phyloP scores from a whole-genome alignment of 92 coral and sea anemone species.

The Siderastrea siderea region DNA sequence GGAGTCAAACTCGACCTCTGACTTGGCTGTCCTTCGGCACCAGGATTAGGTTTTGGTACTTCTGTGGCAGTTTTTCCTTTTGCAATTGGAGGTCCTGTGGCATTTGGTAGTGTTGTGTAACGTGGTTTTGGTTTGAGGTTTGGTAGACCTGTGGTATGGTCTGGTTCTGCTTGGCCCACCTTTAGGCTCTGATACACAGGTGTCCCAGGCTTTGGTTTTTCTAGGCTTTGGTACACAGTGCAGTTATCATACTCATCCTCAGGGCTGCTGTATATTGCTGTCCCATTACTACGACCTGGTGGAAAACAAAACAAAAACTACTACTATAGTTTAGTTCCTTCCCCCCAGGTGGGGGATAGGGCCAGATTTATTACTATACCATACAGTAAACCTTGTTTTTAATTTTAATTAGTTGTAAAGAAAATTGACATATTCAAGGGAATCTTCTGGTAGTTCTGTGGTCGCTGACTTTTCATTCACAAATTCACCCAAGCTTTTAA shows the following conservation, averaged over 20 bases:
- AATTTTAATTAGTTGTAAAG: no score
- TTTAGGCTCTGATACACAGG: conserved; percentile 11
- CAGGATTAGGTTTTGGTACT: conserved; percentile 13
- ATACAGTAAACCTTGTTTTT: no score
- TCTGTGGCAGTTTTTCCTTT: neutral
- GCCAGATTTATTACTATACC: no score
- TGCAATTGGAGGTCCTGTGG: neutral
- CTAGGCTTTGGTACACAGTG: conserved; percentile 30
- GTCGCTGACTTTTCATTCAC: no score
- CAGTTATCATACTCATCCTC: conserved; percentile 34
- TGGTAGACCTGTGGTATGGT: neutral
- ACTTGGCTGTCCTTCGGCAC: neutral
- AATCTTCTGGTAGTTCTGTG: no score
- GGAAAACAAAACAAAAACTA: no score
- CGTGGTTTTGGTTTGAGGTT: neutral
- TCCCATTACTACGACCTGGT: neutral
- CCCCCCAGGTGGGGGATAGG: no score
- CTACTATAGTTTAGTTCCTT: no score
- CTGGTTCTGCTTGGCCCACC: neutral
- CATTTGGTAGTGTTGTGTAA: neutral
- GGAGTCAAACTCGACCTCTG: neutral
- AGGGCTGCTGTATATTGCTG: conserved; percentile 9
- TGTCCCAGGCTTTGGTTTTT: conserved; percentile 2
- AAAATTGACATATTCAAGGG: no score
- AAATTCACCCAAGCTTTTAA: no score